These are phyloP conservation scores for Atherinosoma microstoma DNA, from an alignment of 2,797 vertebrate genomes.

Conservation along the genomic window DNA sequence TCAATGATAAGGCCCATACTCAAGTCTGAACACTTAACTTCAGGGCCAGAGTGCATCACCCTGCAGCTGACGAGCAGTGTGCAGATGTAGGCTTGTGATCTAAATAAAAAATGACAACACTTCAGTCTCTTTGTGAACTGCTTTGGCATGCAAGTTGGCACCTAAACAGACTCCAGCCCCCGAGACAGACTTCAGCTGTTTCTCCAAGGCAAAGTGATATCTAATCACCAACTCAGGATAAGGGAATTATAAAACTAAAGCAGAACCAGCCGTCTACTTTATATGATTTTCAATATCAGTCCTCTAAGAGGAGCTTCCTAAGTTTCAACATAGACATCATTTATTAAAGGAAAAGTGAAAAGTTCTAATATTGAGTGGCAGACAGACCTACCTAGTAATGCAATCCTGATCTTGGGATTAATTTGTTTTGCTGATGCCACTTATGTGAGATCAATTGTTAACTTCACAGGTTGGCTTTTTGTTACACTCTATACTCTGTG, in stretches of 20 bases:
- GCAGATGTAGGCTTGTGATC: conserved; percentile 30
- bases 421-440: not conserved
- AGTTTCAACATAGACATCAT: conserved; percentile 35
- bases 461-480: not conserved
- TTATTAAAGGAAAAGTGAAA: conserved; percentile 4
- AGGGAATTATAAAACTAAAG: conserved; percentile 26
- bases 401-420: not conserved
- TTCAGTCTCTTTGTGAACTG: conserved; percentile 28
- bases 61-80: conserved; percentile 51
- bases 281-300: conserved; percentile 15
- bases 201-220: conserved; percentile 41
- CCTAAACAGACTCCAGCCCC: conserved; percentile 29
- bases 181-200: conserved; percentile 40
- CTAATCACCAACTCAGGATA: conserved; percentile 40
- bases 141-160: conserved; percentile 44
- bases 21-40: conserved; percentile 39
- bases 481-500: not conserved
- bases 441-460: conserved; percentile 6
- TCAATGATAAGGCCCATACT: conserved; percentile 12
- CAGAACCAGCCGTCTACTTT: conserved; percentile 30
- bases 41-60: conserved; percentile 44
- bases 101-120: conserved; percentile 54
- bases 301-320: conserved; percentile 26
- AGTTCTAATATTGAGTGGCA: conserved; percentile 12
- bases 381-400: conserved; percentile 6